These are phyloP conservation scores for Tineola bisselliella DNA, from an alignment of 2,888 invertebrate species.

Conservation along the genomic window DNA sequence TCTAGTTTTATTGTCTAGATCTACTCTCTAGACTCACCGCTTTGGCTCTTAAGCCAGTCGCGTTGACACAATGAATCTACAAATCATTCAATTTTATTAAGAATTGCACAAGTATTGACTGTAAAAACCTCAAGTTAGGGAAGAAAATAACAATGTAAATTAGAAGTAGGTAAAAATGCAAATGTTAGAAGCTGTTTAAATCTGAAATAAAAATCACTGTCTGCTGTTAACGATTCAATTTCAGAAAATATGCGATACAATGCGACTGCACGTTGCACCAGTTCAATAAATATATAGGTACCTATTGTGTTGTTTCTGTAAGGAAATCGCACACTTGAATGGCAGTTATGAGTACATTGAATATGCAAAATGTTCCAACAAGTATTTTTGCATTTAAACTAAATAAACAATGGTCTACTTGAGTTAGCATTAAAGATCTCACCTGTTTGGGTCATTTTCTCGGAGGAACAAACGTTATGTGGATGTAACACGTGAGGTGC, in stretches of 20 bases:
- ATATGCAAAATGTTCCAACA: background rate
- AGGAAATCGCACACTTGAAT: background rate
- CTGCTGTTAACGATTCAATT: background rate
- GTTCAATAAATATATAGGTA: background rate
- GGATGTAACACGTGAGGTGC: slow-evolving; percentile 43
- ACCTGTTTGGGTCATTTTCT: slow-evolving; percentile 90
- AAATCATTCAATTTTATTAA: slow-evolving; percentile 16
- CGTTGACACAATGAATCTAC: slow-evolving; percentile 64
- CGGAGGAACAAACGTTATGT: slow-evolving; percentile 78
- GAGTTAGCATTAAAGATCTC: slow-evolving; percentile 19
- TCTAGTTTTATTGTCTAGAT: slow-evolving; percentile 47
- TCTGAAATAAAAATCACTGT: background rate
- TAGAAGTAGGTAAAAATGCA: background rate
- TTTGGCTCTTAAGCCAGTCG: slow-evolving; percentile 65
- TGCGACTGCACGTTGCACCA: background rate
- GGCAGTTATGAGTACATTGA: background rate
- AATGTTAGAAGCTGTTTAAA: background rate
- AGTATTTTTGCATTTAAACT: background rate
- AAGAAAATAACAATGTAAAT: background rate
- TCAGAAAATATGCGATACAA: background rate
- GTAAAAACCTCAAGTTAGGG: background rate
- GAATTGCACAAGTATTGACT: background rate
- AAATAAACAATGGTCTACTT: too few species aligned
- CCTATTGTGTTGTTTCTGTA: background rate
- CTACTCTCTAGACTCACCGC: slow-evolving; percentile 66